These are phyloP conservation scores for Anas flavirostris DNA, from an alignment of 2,797 vertebrate species.

Conservation along the genomic window DNA sequence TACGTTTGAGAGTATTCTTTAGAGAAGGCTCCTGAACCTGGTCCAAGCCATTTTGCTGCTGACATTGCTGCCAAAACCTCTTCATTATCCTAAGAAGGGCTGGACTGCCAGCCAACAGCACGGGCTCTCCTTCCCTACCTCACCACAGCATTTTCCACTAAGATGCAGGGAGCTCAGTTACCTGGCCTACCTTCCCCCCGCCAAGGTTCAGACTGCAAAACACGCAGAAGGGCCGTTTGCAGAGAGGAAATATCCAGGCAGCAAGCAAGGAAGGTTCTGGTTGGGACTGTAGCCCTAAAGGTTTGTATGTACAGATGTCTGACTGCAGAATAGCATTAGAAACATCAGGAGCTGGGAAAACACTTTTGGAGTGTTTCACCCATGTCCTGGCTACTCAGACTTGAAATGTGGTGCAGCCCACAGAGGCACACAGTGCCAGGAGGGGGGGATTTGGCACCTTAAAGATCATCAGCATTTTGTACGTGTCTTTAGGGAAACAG, in stretches of 20 bases:
- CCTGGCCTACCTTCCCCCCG: fast-evolving
- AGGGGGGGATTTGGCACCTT: background rate
- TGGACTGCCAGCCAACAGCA: background rate
- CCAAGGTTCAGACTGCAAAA: background rate
- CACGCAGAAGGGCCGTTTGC: background rate
- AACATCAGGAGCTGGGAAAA: background rate
- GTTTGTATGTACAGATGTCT: background rate
- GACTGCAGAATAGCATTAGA: background rate
- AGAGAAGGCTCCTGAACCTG: background rate
- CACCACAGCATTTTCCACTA: background rate
- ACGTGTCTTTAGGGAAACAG: background rate
- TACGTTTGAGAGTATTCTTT: background rate
- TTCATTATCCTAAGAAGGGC: background rate
- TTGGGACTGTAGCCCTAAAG: background rate
- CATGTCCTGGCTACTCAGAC: background rate
- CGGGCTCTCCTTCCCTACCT: background rate
- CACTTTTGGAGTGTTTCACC: background rate
- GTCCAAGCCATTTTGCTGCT: background rate
- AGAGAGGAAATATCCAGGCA: background rate
- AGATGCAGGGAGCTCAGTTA: background rate
- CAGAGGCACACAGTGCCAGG: background rate
- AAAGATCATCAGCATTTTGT: background rate
- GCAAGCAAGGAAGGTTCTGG: background rate
- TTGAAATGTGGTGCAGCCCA: background rate
- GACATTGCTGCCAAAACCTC: background rate